Percentiles rank a stretch among this genome's conserved stretches.
Evolutionary conservation across 2,888 invertebrate genomes (phyloP).

Genomic region (Drosophila rubida): DNA sequence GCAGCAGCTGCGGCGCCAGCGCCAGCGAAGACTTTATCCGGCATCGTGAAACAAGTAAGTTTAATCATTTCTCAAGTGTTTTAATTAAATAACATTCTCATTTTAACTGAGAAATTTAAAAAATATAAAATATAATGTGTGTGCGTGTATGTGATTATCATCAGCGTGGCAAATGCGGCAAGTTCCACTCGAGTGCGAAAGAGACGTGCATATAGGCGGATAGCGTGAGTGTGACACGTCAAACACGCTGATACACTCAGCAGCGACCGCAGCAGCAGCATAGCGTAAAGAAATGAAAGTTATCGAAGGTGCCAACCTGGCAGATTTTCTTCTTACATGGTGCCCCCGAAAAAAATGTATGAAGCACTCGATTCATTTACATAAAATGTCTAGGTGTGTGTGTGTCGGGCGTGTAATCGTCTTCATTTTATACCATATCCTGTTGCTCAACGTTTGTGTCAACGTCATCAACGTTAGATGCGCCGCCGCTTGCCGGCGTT

Average conservation of each 20-base stretch:
- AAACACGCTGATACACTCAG: conserved; percentile 60
- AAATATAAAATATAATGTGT: conserved; percentile 13
- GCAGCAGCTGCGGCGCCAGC: conserved; percentile 69
- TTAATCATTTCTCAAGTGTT: not conserved
- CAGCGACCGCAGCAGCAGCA: conserved; percentile 24
- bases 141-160: conserved; percentile 52
- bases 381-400: conserved; percentile 22
- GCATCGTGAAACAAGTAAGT: conserved; percentile 85
- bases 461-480: conserved; percentile 44
- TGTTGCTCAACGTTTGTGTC: conserved; percentile 8
- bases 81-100: not conserved
- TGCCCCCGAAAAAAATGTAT: conserved; percentile 21
- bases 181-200: conserved; percentile 59
- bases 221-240: conserved; percentile 72
- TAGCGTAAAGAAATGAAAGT: conserved; percentile 80
- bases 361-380: conserved; percentile 15
- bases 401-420: conserved; percentile 4
- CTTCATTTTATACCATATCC: not conserved
- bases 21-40: conserved; percentile 74
- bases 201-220: conserved; percentile 61
- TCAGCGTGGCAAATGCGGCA: conserved; percentile 70
- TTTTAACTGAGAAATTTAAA: conserved; percentile 3
- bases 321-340: conserved; percentile 78
- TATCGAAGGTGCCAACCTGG: conserved; percentile 84
- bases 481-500: conserved; percentile 43